Evolutionary conservation across 2,113 vertebrate species (phyloP).

Genomic region (Notechis scutatus): DNA sequence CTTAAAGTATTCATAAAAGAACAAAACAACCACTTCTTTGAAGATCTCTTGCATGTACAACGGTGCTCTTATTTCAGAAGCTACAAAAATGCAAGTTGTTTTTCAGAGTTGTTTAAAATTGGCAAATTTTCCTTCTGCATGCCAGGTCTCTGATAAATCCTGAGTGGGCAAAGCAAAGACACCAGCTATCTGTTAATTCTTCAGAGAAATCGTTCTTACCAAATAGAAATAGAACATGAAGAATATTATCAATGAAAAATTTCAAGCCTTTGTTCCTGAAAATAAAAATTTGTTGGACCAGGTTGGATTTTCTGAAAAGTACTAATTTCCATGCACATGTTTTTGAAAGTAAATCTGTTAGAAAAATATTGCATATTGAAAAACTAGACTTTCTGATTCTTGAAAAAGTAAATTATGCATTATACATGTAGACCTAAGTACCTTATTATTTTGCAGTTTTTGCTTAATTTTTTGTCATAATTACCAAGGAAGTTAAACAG

Average conservation of each 20-base stretch:
- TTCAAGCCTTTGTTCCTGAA: neutral
- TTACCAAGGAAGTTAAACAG: neutral
- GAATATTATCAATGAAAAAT: neutral
- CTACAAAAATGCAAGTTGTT: neutral
- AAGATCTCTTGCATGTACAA: neutral
- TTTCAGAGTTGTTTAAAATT: neutral
- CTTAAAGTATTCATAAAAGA: neutral
- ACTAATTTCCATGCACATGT: neutral
- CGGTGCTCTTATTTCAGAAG: neutral
- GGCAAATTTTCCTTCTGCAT: neutral
- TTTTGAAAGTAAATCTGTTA: neutral
- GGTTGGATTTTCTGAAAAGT: neutral
- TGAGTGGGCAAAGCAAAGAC: neutral
- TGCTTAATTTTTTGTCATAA: neutral
- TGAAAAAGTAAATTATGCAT: neutral
- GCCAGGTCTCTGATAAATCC: neutral
- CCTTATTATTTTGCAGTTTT: neutral
- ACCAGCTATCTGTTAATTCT: neutral
- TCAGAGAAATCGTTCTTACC: neutral
- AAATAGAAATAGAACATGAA: neutral
- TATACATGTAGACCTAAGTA: neutral
- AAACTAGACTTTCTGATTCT: neutral
- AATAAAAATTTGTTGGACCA: neutral
- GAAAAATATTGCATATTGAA: neutral
- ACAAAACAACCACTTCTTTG: neutral